phyloP scores from a whole-genome alignment of 2,797 vertebrate species.

The Lepus townsendii region DNA sequence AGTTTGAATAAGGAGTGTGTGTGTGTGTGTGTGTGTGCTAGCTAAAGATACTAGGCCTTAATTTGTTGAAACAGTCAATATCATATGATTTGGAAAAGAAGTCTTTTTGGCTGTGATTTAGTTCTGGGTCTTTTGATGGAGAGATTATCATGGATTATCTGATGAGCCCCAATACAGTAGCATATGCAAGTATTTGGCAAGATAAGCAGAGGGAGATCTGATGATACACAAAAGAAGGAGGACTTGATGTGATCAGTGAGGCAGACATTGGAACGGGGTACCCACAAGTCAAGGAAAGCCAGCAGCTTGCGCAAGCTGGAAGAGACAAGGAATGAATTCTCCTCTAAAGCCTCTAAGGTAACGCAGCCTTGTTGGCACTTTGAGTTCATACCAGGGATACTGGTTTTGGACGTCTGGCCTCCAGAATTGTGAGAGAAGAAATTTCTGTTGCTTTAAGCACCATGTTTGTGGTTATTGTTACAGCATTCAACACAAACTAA shows the following conservation, averaged over 20 bases:
- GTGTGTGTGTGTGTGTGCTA: background rate
- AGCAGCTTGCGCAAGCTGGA: background rate
- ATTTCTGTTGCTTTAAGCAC: background rate
- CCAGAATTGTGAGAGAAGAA: background rate
- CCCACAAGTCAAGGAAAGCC: background rate
- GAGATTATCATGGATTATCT: background rate
- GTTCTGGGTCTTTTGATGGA: background rate
- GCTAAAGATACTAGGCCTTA: background rate
- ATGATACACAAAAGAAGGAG: background rate
- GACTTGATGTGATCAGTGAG: background rate
- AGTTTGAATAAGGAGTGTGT: background rate
- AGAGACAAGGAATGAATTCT: background rate
- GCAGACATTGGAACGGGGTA: background rate
- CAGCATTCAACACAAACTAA: background rate
- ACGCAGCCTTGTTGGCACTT: background rate
- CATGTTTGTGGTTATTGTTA: background rate
- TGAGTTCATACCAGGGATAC: background rate
- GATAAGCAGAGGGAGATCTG: background rate
- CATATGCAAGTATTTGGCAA: background rate
- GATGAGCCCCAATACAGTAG: background rate
- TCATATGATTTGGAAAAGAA: background rate
- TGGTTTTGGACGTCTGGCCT: background rate
- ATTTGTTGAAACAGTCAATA: background rate
- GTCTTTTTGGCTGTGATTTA: background rate
- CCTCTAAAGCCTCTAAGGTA: background rate